Conservation (phyloP, 1,140 invertebrate species). For the Bombus confusus region DNA sequence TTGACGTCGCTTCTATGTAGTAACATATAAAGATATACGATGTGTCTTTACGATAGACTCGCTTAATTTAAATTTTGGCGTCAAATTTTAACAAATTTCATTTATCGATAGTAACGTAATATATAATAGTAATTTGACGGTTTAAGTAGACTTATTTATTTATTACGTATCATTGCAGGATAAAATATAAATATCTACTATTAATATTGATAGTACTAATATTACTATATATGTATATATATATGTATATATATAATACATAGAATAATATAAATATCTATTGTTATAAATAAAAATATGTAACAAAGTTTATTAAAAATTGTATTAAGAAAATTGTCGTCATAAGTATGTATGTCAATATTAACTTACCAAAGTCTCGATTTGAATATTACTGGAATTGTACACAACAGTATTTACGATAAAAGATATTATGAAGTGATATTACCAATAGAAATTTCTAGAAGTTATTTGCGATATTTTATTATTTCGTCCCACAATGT, state of each 20-base stretch:
- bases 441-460: too few species aligned
- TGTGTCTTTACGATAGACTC: background rate
- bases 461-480: too few species aligned
- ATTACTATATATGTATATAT: too few species aligned
- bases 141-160: background rate
- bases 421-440: too few species aligned
- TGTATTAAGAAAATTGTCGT: background rate
- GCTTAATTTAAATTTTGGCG: background rate
- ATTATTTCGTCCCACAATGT: too few species aligned
- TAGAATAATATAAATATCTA: background rate
- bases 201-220: too few species aligned
- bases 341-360: background rate
- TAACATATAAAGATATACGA: slow-evolving; percentile 8
- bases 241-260: too few species aligned
- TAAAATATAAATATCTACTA: background rate
- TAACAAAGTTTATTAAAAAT: background rate
- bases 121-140: background rate
- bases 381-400: background rate
- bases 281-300: background rate
- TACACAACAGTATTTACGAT: too few species aligned
- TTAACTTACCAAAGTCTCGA: background rate
- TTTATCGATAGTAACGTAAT: background rate
- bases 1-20: background rate
- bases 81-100: background rate
- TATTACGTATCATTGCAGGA: background rate